Conservation (phyloP, 2,113 vertebrate species). For the Vidua macroura region DNA sequence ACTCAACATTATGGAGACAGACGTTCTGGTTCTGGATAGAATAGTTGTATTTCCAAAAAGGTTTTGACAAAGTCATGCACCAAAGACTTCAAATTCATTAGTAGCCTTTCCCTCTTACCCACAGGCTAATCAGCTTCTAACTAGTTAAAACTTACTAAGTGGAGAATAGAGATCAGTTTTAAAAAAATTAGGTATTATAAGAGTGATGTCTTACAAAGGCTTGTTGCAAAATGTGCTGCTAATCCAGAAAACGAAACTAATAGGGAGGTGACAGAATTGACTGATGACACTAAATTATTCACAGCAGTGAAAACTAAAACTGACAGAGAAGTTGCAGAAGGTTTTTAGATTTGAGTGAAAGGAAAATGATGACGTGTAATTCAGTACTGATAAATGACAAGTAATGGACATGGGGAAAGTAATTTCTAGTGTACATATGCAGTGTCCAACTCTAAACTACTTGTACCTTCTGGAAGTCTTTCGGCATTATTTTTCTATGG, state of each 20-base stretch:
- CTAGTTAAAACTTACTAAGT: background rate
- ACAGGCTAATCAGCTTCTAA: background rate
- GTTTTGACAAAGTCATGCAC: background rate
- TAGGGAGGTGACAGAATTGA: background rate
- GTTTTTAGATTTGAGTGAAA: background rate
- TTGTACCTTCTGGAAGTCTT: background rate
- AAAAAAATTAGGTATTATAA: background rate
- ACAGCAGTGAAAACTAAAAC: background rate
- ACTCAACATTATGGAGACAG: background rate
- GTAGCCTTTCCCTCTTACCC: background rate
- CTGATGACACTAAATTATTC: background rate
- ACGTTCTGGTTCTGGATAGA: background rate
- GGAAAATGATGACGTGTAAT: background rate
- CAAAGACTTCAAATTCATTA: background rate
- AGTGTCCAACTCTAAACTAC: background rate
- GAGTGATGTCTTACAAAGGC: background rate
- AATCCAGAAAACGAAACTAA: background rate
- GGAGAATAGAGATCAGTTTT: background rate
- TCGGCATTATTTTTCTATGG: background rate
- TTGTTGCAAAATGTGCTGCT: background rate
- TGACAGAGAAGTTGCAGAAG: background rate
- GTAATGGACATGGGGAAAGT: background rate
- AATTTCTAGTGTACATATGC: background rate
- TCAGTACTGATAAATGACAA: background rate
- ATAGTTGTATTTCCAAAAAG: background rate